A percentile compares a stretch with the other conserved stretches of the same genome.
Conservation (phyloP, 2,113 vertebrate genomes). For the Pelecanoides urinatrix region DNA sequence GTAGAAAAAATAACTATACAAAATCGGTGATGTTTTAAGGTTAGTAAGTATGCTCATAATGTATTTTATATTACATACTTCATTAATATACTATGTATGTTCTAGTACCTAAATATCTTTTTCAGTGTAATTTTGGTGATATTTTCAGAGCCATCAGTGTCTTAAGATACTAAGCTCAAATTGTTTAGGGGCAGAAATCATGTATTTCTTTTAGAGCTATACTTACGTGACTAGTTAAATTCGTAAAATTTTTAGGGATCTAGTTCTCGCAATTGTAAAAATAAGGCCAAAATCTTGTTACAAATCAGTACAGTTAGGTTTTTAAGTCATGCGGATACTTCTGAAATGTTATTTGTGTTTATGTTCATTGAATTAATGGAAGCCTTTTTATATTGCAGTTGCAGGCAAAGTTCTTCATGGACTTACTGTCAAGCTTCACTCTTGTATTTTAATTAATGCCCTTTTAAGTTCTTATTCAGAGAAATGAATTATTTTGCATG, state of each 20-base stretch:
- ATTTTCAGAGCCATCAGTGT: not conserved
- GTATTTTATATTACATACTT: not conserved
- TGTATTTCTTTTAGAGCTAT: not conserved
- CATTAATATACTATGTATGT: not conserved
- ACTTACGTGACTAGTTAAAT: not conserved
- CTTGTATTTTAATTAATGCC: not conserved
- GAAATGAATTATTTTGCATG: not conserved
- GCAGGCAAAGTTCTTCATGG: not conserved
- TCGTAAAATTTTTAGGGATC: not conserved
- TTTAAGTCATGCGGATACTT: not conserved
- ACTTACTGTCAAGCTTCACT: not conserved
- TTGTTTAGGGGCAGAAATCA: not conserved
- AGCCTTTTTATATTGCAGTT: slow-evolving; percentile 28
- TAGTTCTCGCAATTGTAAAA: not conserved
- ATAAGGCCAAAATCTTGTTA: not conserved
- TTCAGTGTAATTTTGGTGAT: not conserved
- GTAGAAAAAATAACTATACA: not conserved
- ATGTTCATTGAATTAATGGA: not conserved
- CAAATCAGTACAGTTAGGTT: not conserved
- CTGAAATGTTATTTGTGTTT: not conserved
- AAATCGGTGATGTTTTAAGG: not conserved
- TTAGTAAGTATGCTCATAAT: not conserved
- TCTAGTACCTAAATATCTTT: not conserved
- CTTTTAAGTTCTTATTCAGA: not conserved
- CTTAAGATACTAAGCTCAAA: not conserved